phyloP scores from a whole-genome alignment of 2,113 vertebrate species.

The Xenopus laevis region DNA sequence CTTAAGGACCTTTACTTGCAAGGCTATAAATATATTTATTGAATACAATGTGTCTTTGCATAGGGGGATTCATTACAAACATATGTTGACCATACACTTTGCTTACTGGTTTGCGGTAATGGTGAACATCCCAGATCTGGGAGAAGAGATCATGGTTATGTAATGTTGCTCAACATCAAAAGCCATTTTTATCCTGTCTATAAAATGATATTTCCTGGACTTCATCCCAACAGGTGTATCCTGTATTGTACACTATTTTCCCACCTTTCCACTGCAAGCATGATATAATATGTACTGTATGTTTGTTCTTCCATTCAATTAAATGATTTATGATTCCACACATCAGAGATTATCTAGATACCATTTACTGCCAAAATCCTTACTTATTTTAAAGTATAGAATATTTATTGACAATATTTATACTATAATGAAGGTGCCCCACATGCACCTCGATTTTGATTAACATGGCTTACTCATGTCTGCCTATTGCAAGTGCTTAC shows the following conservation, averaged over 20 bases:
- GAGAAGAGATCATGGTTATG: neutral
- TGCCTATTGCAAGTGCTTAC: no score
- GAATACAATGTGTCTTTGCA: neutral
- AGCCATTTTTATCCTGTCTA: neutral
- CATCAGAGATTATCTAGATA: no score
- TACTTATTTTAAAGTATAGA: no score
- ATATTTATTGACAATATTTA: no score
- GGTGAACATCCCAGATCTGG: neutral
- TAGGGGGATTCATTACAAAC: neutral
- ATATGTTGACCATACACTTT: neutral
- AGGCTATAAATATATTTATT: no score
- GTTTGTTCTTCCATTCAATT: conserved; percentile 2
- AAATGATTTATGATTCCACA: no score
- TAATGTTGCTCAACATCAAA: neutral
- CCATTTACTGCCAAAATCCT: no score
- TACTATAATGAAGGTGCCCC: no score
- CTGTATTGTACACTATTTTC: neutral
- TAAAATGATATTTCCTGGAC: neutral
- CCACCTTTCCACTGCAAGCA: neutral
- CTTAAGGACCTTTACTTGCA: neutral
- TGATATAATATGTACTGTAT: neutral
- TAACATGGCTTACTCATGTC: no score
- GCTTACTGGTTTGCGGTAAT: neutral
- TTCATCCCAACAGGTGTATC: conserved; percentile 26
- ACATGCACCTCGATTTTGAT: no score